Evolutionary conservation across 1,140 invertebrate genomes (phyloP), one percentile per base, ranked within the genome.

Genomic region (Vanessa atalanta): DNA sequence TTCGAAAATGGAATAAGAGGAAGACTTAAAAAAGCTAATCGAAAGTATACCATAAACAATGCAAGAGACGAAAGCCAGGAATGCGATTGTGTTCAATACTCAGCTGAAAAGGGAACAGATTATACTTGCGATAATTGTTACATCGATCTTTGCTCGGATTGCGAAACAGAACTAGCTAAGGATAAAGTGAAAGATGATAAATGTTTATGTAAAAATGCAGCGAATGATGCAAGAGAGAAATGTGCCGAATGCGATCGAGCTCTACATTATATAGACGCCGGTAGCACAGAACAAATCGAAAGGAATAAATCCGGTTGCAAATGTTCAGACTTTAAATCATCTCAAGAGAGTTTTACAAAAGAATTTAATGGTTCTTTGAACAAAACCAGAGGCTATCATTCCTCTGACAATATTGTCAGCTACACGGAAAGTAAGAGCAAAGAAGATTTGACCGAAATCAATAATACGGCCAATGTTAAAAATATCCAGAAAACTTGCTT

Each of bases 1-100:
- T 93, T 92, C 61, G 96, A 96, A 83, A 94, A 94, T 23, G 94
- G 94, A 50, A 87, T 95, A 6, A 91, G 95, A 78, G 94, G 94
- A 15, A 93, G 94, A 75, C 84, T 95, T 6, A 94, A 94, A 77
- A 94, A 92, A 71, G 72, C 65, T 6, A 90, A 86, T 67, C 85
- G 88, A 75, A 91, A 93, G 79, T 85, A 88, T 61, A 85, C 85
- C 12, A 64, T 83, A 53, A 81, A 83, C 6, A 83, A 74, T 60
- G 84, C 86, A 2, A 88, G 88, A 75, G 83, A 89, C n/a, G 77
- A 79, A 2, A 85, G 66, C 14, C 82, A 86, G 57, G 86, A 90
- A 20, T 93, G 91, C 61, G 91, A 93, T 55, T 93, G 91, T 68
- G 72, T 70, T 1, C 89, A 92, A 78, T 78, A 86, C 13, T 93